phyloP scores from a whole-genome alignment of 2,797 vertebrate species.

The Gadopsis marmoratus region DNA sequence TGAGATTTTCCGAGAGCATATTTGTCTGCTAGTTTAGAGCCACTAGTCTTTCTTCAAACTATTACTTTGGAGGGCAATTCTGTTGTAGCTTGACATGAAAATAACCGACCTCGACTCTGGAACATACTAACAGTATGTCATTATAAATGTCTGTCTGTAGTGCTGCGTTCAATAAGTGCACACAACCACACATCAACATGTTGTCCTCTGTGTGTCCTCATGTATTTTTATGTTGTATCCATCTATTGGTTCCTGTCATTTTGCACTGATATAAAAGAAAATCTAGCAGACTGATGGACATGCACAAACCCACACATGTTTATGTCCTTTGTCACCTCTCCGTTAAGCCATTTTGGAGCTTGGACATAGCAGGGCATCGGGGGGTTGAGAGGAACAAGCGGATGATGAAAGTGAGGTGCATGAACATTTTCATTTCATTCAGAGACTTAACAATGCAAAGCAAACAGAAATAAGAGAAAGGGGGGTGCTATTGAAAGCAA shows the following conservation, averaged over 20 bases:
- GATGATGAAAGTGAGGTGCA: slow-evolving; percentile 20
- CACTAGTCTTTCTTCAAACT: background rate
- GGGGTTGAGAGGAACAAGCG: slow-evolving; percentile 17
- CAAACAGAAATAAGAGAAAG: background rate
- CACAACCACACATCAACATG: background rate
- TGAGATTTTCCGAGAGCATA: background rate
- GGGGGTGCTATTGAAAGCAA: slow-evolving; percentile 7
- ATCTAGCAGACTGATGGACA: background rate
- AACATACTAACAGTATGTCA: background rate
- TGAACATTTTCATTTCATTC: slow-evolving; percentile 36
- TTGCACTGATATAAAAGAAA: background rate
- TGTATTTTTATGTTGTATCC: background rate
- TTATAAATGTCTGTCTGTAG: background rate
- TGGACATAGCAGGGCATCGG: slow-evolving; percentile 53
- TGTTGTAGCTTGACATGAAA: background rate
- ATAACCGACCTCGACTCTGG: background rate
- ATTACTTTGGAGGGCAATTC: background rate
- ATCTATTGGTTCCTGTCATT: background rate
- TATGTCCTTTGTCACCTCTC: slow-evolving; percentile 71
- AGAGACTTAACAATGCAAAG: slow-evolving; percentile 20
- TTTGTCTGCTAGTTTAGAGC: background rate
- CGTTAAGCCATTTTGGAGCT: slow-evolving; percentile 72
- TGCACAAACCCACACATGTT: slow-evolving; percentile 25
- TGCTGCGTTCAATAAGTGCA: background rate
- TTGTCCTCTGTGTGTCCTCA: background rate